A percentile compares a stretch with the other conserved stretches of the same genome.
Conservation (phyloP, 2,113 vertebrate genomes). For the Menidia beryllina region DNA sequence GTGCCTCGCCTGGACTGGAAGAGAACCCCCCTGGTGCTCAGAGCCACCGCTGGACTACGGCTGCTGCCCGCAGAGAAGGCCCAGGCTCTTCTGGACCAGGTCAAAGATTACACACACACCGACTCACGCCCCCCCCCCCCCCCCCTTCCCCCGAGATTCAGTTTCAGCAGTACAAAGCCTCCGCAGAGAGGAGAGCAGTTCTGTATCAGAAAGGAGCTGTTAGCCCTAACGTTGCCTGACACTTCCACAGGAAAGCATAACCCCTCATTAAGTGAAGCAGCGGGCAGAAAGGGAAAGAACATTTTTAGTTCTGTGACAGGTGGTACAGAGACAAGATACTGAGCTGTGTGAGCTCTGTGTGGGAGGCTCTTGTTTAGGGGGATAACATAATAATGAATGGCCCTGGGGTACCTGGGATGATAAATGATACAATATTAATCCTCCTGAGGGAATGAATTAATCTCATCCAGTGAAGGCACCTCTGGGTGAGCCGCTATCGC, state of each 20-base stretch:
- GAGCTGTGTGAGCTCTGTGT: slow-evolving; percentile 40
- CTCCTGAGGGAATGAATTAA: slow-evolving; percentile 64
- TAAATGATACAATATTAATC: slow-evolving; percentile 73
- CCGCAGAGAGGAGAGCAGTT: slow-evolving; percentile 1
- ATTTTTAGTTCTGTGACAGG: slow-evolving; percentile 24
- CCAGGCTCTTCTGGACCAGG: slow-evolving; percentile 88
- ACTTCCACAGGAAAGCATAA: slow-evolving; percentile 8
- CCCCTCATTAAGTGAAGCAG: slow-evolving; percentile 30
- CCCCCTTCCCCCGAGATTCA: background rate
- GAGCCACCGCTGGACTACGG: slow-evolving; percentile 94
- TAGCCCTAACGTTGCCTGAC: slow-evolving; percentile 30
- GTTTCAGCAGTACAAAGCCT: background rate
- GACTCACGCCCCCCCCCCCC: background rate
- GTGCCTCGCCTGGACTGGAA: slow-evolving; percentile 90
- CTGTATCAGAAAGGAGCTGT: slow-evolving; percentile 18
- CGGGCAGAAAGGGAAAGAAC: slow-evolving; percentile 12
- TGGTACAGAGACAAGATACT: slow-evolving; percentile 24
- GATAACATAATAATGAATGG: slow-evolving; percentile 50
- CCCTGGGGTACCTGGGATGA: slow-evolving; percentile 61
- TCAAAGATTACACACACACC: slow-evolving; percentile 31
- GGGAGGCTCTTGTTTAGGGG: slow-evolving; percentile 32
- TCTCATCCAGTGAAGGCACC: slow-evolving; percentile 58
- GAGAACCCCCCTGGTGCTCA: slow-evolving; percentile 89
- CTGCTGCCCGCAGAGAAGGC: slow-evolving; percentile 89
- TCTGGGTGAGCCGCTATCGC: slow-evolving; percentile 59